phyloP scores from a whole-genome alignment of 2,888 invertebrate genomes.

The Cyaniris semiargus region DNA sequence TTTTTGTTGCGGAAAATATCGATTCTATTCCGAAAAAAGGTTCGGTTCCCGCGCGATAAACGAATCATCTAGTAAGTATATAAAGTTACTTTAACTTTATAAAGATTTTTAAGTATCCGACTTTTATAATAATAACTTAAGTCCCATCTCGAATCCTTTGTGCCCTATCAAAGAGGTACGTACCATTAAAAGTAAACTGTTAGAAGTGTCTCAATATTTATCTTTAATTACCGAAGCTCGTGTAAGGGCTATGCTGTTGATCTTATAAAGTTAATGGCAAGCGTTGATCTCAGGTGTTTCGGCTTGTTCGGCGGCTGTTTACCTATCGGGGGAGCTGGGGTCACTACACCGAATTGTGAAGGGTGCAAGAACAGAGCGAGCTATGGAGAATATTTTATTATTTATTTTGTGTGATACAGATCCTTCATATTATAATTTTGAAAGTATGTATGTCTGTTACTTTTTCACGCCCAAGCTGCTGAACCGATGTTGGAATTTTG shows the following conservation, averaged over 20 bases:
- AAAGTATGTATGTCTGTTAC: no score
- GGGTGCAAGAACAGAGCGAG: conserved; percentile 56
- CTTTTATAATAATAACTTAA: no score
- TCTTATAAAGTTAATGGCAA: conserved; percentile 48
- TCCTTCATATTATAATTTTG: no score
- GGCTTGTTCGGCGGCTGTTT: conserved; percentile 53
- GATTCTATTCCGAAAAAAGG: no score
- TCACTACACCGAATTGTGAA: conserved; percentile 63
- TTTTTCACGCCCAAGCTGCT: no score
- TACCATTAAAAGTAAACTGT: background rate
- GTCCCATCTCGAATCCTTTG: no score
- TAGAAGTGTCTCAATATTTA: conserved; percentile 47
- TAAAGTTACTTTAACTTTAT: no score
- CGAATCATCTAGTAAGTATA: no score
- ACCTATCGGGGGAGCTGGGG: conserved; percentile 60
- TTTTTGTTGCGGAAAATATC: no score
- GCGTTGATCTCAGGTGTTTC: conserved; percentile 65
- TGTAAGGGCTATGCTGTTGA: conserved; percentile 42
- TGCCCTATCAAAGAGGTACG: background rate
- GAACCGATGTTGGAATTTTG: no score
- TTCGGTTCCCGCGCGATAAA: no score
- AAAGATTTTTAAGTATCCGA: no score
- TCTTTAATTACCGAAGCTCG: conserved; percentile 54
- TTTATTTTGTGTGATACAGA: background rate
- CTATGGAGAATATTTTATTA: conserved; percentile 45